Evolutionary conservation across 2,113 vertebrate species (phyloP), one percentile per base, ranked within the genome.

Genomic region (Bos indicus): DNA sequence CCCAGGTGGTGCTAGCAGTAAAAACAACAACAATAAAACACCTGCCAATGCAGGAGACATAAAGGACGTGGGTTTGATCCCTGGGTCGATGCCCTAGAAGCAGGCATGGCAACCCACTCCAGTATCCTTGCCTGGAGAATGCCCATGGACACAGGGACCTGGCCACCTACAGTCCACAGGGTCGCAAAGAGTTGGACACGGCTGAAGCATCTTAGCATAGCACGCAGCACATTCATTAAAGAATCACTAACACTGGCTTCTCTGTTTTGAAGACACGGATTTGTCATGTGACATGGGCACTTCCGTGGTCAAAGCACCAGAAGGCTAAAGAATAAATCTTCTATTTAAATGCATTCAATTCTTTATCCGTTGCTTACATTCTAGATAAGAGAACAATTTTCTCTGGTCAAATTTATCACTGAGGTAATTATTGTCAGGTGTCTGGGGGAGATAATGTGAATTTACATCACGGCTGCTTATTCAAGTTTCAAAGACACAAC

Each of bases 311-410:
- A 46, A 94, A 60, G 36, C 52, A 26, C 8, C 43, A 80, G 86
- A 12, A 64, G 46, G 64, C 59, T 60, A 81, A 90, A 95, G 30
- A 96, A 86, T 54, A 90, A 92, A 46, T n/a, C 3, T 10, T 94
- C 40, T 46, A 94, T 59, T 96, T 84, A 95, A 94, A 94, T 88
- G 33, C 62, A 97, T 85, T 95, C 56, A 93, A 88, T 96, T 95
- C 56, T 90, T 94, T 87, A 94, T 88, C 67, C 48, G 33, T 81
- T 74, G 21, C 67, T 93, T 77, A 54, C 90, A 33, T 88, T 86
- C 64, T 33, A 85, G 77, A 77, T 94, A 94, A 91, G 21, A 59
- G 40, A 62, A 64, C 36, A 88, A 95, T 97, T 95, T 71, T 82
- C 54, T 96, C 48, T 46, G 40, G 82, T 77, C 54, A 62, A 52